phyloP scores from a whole-genome alignment of 2,113 vertebrate genomes.

The Coracopsis vasa region DNA sequence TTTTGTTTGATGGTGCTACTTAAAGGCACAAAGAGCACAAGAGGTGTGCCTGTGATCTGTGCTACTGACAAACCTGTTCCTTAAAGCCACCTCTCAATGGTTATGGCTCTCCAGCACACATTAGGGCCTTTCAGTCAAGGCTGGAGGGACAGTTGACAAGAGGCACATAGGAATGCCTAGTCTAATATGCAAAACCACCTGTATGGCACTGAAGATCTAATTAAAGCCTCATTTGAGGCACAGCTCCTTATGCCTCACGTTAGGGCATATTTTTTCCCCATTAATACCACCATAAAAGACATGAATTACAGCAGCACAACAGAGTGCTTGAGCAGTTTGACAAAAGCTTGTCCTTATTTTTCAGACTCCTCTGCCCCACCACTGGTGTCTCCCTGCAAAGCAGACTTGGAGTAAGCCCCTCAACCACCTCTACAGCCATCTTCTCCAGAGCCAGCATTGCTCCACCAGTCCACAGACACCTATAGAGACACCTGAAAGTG shows the following conservation, averaged over 20 bases:
- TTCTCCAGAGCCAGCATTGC: neutral
- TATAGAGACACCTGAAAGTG: neutral
- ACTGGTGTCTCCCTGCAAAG: fast-evolving
- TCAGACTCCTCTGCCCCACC: neutral
- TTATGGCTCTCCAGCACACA: neutral
- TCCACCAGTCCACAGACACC: neutral
- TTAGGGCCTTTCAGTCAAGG: neutral
- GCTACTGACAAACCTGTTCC: neutral
- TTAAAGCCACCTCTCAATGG: neutral
- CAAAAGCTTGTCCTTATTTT: neutral
- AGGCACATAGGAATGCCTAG: neutral
- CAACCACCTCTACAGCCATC: neutral
- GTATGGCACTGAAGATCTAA: neutral
- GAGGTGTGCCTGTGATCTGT: neutral
- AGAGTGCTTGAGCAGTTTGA: neutral
- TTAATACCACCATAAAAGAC: neutral
- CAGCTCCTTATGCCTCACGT: neutral
- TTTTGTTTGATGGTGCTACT: neutral
- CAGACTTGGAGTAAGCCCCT: neutral
- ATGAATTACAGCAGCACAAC: neutral
- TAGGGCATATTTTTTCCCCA: neutral
- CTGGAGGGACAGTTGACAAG: neutral
- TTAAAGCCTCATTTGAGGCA: neutral
- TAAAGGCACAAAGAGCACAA: neutral
- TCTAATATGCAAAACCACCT: neutral